Percentiles rank a stretch among this genome's conserved stretches.
Conservation (phyloP, 2,797 vertebrate genomes). For the Gobio occitaniae region DNA sequence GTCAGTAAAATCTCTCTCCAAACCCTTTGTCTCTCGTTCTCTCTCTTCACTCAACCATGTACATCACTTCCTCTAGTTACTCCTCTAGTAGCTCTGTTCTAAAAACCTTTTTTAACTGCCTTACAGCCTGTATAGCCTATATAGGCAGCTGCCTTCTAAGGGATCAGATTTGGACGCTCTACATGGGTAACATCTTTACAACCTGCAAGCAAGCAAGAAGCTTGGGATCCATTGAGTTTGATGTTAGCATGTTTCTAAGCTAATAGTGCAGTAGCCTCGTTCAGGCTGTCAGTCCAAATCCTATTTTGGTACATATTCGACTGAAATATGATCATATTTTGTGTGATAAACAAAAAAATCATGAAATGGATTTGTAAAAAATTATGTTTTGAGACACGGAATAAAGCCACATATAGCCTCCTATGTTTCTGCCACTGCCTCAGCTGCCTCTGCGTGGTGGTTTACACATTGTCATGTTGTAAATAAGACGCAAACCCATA, state of each 20-base stretch:
- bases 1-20: slow-evolving; percentile 16
- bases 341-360: no score
- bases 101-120: not conserved
- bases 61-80: not conserved
- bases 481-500: no score
- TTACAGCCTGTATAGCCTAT: not conserved
- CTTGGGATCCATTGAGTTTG: not conserved
- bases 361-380: not conserved
- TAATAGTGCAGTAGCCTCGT: not conserved
- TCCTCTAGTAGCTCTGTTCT: slow-evolving; percentile 40
- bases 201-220: not conserved
- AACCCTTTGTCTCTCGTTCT: slow-evolving; percentile 1
- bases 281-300: not conserved
- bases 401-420: not conserved
- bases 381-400: not conserved
- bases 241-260: slow-evolving; percentile 9
- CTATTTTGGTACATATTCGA: not conserved
- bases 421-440: not conserved
- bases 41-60: not conserved
- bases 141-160: not conserved
- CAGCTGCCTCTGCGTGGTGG: no score
- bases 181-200: not conserved
- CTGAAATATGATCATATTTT: not conserved
- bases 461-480: no score
- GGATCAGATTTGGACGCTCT: not conserved